Evolutionary conservation across 2,797 vertebrate species (phyloP).

Genomic region (Salmo trutta): DNA sequence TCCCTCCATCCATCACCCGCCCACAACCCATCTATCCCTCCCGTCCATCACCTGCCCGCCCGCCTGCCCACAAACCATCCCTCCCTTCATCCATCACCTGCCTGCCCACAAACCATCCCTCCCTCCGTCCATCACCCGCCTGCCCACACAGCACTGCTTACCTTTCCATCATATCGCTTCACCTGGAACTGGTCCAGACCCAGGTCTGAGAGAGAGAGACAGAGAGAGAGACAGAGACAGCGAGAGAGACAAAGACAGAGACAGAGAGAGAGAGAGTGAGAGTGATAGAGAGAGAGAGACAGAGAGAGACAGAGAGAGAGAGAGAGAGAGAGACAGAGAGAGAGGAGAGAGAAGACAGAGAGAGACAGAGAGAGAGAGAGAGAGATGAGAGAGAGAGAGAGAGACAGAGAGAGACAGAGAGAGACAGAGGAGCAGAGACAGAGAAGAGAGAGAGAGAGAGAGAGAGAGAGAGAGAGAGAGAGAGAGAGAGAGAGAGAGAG

Average conservation of each 20-base stretch:
- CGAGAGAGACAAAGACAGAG: slow-evolving; percentile 7
- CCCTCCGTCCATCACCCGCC: background rate
- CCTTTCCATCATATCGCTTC: slow-evolving; percentile 98
- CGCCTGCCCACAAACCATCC: background rate
- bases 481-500: slow-evolving; percentile 27
- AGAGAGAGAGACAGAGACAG: slow-evolving; percentile 26
- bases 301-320: slow-evolving; percentile 41
- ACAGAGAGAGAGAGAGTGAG: slow-evolving; percentile 5
- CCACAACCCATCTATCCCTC: too few relatives aligned
- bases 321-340: slow-evolving; percentile 12
- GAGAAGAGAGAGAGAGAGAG: slow-evolving; percentile 31
- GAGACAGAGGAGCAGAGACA: slow-evolving; percentile 12
- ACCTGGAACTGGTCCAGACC: slow-evolving; percentile 95
- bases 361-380: background rate
- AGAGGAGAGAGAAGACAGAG: background rate
- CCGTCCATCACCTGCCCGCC: too few relatives aligned
- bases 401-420: slow-evolving; percentile 21
- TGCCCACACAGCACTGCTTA: slow-evolving; percentile 69
- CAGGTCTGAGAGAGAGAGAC: slow-evolving; percentile 77
- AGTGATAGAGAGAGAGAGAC: background rate
- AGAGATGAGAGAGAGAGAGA: too few relatives aligned
- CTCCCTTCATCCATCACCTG: background rate
- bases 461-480: slow-evolving; percentile 51
- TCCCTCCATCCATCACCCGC: too few relatives aligned
- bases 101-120: background rate